These are phyloP conservation scores for Aquatica leii DNA, from an alignment of 2,888 invertebrate genomes.

Conservation along the genomic window DNA sequence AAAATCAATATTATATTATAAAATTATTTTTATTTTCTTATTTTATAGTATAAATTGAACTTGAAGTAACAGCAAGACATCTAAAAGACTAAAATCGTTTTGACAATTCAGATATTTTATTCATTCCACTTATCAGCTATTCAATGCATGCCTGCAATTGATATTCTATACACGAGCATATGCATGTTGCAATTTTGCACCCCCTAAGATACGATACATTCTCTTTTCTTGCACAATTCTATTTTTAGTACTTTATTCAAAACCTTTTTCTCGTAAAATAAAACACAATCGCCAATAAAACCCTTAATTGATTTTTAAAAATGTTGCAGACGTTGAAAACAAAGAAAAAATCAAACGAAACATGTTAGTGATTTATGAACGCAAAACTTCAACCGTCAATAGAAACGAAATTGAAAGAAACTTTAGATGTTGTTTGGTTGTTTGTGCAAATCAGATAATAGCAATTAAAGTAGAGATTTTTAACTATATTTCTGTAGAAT, in stretches of 20 bases:
- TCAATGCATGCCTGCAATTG: slow-evolving; percentile 14
- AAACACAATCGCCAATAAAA: too few species aligned
- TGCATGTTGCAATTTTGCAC: slow-evolving; percentile 10
- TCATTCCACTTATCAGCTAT: neutral
- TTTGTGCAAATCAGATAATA: slow-evolving; percentile 13
- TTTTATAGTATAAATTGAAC: too few species aligned
- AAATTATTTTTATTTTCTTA: too few species aligned
- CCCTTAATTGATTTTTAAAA: too few species aligned
- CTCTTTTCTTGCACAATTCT: neutral
- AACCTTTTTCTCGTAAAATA: too few species aligned
- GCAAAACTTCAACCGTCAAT: neutral
- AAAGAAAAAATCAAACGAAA: too few species aligned
- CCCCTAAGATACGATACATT: slow-evolving; percentile 8
- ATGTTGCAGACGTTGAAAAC: too few species aligned
- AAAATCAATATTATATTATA: too few species aligned
- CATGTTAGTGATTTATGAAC: neutral
- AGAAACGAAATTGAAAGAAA: neutral
- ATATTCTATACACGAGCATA: slow-evolving; percentile 8
- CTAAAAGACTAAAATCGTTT: too few species aligned
- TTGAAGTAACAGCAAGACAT: too few species aligned
- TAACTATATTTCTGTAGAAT: slow-evolving; percentile 1
- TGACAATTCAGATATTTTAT: too few species aligned
- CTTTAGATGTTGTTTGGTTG: neutral
- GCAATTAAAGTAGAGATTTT: slow-evolving; percentile 15
- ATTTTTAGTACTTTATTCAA: too few species aligned